Evolutionary conservation across 2,113 vertebrate genomes (phyloP).

Genomic region (Ia io): DNA sequence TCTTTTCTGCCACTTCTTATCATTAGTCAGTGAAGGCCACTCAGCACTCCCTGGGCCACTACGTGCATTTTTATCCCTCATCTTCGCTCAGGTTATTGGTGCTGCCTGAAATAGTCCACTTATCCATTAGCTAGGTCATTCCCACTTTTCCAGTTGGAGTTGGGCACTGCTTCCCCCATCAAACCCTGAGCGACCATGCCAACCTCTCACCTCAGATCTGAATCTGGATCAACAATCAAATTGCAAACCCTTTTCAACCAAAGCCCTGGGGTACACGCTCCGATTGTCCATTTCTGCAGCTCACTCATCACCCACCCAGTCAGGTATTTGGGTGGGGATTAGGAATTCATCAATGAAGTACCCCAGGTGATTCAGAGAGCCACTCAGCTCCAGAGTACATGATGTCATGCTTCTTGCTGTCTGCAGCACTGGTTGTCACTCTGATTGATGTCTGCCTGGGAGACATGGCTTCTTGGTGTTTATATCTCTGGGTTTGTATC

Average conservation of each 20-base stretch:
- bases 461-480: neutral
- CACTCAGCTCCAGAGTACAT: neutral
- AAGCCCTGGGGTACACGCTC: neutral
- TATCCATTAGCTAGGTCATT: rapidly evolving
- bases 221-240: neutral
- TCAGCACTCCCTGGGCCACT: neutral
- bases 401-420: neutral
- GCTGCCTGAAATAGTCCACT: rapidly evolving
- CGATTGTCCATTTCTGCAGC: neutral
- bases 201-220: neutral
- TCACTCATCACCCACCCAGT: neutral
- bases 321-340: neutral
- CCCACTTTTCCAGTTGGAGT: neutral
- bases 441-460: neutral
- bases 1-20: neutral
- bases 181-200: neutral
- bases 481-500: neutral
- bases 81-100: neutral
- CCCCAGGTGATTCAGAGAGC: neutral
- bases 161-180: neutral
- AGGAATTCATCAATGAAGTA: neutral
- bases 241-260: neutral
- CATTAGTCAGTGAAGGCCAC: rapidly evolving
- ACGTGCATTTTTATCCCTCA: rapidly evolving
- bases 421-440: neutral